phyloP scores from a whole-genome alignment of 1,140 invertebrate genomes.

The Magallana ariakensis region DNA sequence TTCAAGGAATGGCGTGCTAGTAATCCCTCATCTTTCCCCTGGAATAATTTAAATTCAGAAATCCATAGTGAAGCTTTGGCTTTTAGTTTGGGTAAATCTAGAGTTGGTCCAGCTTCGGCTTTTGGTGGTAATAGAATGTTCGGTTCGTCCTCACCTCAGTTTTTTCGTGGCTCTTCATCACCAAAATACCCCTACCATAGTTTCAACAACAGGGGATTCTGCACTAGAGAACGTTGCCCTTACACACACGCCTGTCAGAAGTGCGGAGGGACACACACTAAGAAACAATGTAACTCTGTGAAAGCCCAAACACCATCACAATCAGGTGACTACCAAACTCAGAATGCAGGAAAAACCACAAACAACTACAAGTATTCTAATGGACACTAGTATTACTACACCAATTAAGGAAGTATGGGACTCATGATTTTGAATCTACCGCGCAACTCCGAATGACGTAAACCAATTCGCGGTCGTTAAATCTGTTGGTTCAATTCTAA shows the following conservation, averaged over 20 bases:
- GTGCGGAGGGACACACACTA: conserved; percentile 21
- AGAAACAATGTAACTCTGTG: background rate
- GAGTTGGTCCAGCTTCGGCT: background rate
- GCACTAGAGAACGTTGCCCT: background rate
- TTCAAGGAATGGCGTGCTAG: conserved; percentile 43
- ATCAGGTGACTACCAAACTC: background rate
- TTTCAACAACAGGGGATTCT: conserved; percentile 38
- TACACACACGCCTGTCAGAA: conserved; percentile 36
- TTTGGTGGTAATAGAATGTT: background rate
- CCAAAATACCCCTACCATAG: conserved; percentile 38
- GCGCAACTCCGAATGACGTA: too few relatives aligned
- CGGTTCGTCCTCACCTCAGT: conserved; percentile 8
- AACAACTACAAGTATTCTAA: background rate
- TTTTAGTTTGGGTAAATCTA: background rate
- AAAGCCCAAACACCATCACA: background rate
- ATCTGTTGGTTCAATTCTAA: too few relatives aligned
- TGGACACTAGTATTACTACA: conserved; percentile 1
- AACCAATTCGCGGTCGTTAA: too few relatives aligned
- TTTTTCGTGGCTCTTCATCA: background rate
- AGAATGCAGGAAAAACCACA: background rate
- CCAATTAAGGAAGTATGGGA: too few relatives aligned
- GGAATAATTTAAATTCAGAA: conserved; percentile 41
- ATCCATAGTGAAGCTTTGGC: conserved; percentile 29
- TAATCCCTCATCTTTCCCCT: conserved; percentile 39
- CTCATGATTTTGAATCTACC: too few relatives aligned